phyloP scores from a whole-genome alignment of 2,888 invertebrate genomes.

The Ichneumon xanthorius region DNA sequence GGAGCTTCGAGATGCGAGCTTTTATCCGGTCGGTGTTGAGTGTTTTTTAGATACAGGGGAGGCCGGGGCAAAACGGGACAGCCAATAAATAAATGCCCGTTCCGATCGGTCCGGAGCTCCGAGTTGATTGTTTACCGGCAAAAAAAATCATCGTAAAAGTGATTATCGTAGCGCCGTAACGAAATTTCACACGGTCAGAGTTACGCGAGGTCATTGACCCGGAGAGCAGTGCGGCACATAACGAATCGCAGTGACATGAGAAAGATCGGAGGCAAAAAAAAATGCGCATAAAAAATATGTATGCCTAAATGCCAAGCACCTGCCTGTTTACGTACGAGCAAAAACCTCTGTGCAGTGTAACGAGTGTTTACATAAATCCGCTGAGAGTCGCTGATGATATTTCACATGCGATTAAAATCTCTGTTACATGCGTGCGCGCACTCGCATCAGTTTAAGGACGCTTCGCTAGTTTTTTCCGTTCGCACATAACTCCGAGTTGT shows the following conservation, averaged over 20 bases:
- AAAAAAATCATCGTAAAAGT: slow-evolving; percentile 6
- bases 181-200: slow-evolving; percentile 18
- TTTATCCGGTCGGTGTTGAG: background rate
- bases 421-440: slow-evolving; percentile 27
- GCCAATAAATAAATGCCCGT: too few species aligned
- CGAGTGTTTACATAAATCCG: slow-evolving; percentile 32
- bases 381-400: slow-evolving; percentile 46
- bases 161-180: slow-evolving; percentile 20
- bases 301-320: slow-evolving; percentile 48
- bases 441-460: slow-evolving; percentile 36
- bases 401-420: slow-evolving; percentile 58
- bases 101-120: background rate
- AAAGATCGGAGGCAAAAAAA: slow-evolving; percentile 26
- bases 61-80: too few species aligned
- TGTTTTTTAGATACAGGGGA: background rate
- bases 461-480: slow-evolving; percentile 12
- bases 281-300: slow-evolving; percentile 25
- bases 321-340: slow-evolving; percentile 24
- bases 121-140: background rate
- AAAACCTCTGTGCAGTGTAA: background rate
- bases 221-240: slow-evolving; percentile 14
- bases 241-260: slow-evolving; percentile 36
- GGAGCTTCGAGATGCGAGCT: background rate
- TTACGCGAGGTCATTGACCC: slow-evolving; percentile 27
- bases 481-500: background rate